Base-by-base conservation (phyloP, 1,140 invertebrate species). In the Arion vulgaris region DNA sequence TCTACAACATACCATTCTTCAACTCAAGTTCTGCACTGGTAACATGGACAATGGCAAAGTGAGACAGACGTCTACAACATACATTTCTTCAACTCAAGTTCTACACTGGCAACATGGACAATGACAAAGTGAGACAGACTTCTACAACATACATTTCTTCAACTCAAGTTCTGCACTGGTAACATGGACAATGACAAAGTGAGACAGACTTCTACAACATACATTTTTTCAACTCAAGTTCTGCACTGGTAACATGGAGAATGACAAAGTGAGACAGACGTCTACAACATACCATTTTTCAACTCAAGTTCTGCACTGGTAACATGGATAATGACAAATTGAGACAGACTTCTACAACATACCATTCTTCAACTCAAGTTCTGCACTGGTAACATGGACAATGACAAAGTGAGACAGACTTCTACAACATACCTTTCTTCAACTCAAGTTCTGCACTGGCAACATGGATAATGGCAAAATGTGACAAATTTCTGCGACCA, bases 61-160 rank as follows among this genome's bases (percentile, higher is more conserved):
- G 66, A 36, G 34, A 68, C 36, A 81, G 19, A 23, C 4, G 72
- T 34, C 79, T 81, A 0, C 69, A 68, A 32, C 53, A 9, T 45
- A 81, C 79, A 68, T 72, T 26, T 81, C n/a, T 81, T 81, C 23
- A 81, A n/a, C 23, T 72, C 79, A 4, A 81, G 49, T 28, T 81
- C 68, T 32, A 68, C 68, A 39, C 69, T 49, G 23, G 79, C 79
- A 72, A 81, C n/a, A 73, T 81, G 79, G 45, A 81, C 34, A 13
- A 81, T 53, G 32, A 68, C n/a, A n/a, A n/a, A n/a, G n/a, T n/a
- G n/a, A n/a, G n/a, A n/a, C n/a, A n/a, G n/a, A n/a, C n/a, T n/a
- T n/a, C n/a, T n/a, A n/a, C n/a, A n/a, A n/a, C n/a, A n/a, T n/a
- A n/a, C n/a, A n/a, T n/a, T n/a, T 81, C 32, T 81, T 81, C 23